These are phyloP conservation scores for Eupithecia centaureata DNA, from an alignment of 2,888 invertebrate genomes.

Conservation along the genomic window DNA sequence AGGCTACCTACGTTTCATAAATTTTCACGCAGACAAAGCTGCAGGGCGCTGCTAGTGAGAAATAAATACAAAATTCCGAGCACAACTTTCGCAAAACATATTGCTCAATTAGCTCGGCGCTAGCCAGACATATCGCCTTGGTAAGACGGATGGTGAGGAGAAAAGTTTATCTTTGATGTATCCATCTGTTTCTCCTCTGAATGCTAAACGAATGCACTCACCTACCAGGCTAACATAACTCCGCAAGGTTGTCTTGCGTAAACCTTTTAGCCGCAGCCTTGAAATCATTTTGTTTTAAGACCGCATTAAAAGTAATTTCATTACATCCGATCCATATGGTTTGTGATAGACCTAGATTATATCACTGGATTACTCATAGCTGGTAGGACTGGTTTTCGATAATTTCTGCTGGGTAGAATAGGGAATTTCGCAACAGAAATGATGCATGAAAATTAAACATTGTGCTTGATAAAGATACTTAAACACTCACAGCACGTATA, in stretches of 20 bases:
- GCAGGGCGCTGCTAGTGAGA: not conserved
- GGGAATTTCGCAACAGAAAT: not conserved
- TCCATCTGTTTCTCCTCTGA: conserved; percentile 55
- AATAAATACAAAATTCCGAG: not conserved
- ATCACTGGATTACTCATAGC: conserved; percentile 5
- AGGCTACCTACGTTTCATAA: too few relatives aligned
- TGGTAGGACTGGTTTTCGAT: not conserved
- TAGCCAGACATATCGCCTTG: conserved; percentile 26
- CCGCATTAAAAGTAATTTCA: conserved; percentile 66
- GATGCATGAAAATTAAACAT: not conserved
- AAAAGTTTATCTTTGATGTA: conserved; percentile 44
- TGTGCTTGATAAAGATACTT: not conserved
- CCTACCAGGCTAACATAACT: conserved; percentile 49
- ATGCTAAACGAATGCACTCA: conserved; percentile 52
- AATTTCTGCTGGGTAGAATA: not conserved
- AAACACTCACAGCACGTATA: too few relatives aligned
- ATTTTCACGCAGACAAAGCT: too few relatives aligned
- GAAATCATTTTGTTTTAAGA: conserved; percentile 63
- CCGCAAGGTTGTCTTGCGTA: conserved; percentile 57
- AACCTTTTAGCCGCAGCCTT: conserved; percentile 62
- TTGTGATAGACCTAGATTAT: conserved; percentile 41
- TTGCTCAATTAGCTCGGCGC: conserved; percentile 4
- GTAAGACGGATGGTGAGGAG: conserved; percentile 22
- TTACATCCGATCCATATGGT: conserved; percentile 66
- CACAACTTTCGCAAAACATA: conserved; percentile 1